Percentiles rank a stretch among this genome's conserved stretches.
These are phyloP conservation scores for Campylomormyrus tamandua DNA, from an alignment of 2,113 vertebrate genomes.

Conservation along the genomic window DNA sequence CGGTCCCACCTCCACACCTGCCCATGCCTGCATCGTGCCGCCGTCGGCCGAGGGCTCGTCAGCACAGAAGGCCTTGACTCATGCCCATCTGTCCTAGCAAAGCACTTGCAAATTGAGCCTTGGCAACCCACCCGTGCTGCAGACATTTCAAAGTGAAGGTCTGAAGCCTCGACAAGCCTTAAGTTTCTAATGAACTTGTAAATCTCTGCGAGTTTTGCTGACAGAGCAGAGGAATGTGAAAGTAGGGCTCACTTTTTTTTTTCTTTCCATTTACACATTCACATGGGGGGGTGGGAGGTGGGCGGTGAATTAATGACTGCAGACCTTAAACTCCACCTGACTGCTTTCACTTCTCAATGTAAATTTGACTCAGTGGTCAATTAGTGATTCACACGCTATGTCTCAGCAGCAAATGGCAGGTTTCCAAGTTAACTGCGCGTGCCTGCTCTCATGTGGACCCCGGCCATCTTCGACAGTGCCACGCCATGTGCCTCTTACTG, in stretches of 20 bases:
- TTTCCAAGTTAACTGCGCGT: background rate
- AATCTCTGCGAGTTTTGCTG: background rate
- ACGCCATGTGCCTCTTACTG: background rate
- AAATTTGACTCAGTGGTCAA: constrained; percentile 8
- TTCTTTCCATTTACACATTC: background rate
- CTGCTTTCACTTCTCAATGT: background rate
- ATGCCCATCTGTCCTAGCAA: constrained; percentile 65
- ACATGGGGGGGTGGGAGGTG: background rate
- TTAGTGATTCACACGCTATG: background rate
- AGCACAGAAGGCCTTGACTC: constrained; percentile 67
- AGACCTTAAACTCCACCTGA: background rate
- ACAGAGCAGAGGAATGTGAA: background rate
- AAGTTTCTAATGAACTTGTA: constrained; percentile 6
- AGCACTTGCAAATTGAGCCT: constrained; percentile 55
- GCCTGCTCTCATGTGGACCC: background rate
- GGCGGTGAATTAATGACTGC: background rate
- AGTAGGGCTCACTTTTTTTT: background rate
- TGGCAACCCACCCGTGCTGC: constrained; percentile 36
- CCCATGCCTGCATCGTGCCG: constrained; percentile 46
- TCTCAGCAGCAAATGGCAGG: constrained; percentile 6
- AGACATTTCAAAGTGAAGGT: constrained; percentile 10
- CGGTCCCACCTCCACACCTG: constrained; percentile 55
- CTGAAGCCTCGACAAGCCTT: background rate
- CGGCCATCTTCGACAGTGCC: background rate
- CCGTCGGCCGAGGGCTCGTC: constrained; percentile 29